Evolutionary conservation across 2,888 invertebrate species (phyloP).

Genomic region (Leucophenga maculata): DNA sequence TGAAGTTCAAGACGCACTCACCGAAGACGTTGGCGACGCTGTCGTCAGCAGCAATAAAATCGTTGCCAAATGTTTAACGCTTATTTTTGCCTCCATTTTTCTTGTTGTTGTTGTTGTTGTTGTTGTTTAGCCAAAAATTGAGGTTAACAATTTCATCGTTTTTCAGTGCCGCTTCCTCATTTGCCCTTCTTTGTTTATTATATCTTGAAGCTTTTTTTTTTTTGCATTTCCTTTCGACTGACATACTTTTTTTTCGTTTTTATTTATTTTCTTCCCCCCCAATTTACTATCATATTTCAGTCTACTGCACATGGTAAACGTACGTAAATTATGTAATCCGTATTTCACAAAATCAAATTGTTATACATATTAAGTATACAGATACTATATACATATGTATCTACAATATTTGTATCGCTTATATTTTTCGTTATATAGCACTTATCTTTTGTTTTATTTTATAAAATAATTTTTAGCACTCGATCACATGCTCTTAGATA

Average conservation of each 20-base stretch:
- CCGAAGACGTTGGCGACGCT: constrained; percentile 17
- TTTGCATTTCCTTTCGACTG: constrained; percentile 40
- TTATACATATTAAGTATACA: background rate
- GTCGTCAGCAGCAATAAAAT: constrained; percentile 50
- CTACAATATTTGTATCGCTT: too few relatives aligned
- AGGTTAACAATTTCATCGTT: constrained; percentile 49
- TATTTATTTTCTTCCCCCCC: constrained; percentile 57
- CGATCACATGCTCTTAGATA: constrained; percentile 48
- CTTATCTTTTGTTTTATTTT: constrained; percentile 8
- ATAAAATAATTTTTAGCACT: background rate
- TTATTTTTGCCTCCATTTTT: constrained; percentile 33
- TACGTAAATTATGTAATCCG: constrained; percentile 45
- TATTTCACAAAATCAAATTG: constrained; percentile 33
- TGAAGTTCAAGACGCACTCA: constrained; percentile 56
- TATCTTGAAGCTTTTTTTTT: constrained; percentile 27
- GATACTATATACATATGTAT: too few relatives aligned
- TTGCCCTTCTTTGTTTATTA: background rate
- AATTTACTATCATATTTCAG: constrained; percentile 32
- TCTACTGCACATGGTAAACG: constrained; percentile 45
- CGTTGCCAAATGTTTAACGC: constrained; percentile 52
- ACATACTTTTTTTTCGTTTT: constrained; percentile 45
- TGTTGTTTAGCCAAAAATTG: constrained; percentile 43
- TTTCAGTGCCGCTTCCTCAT: constrained; percentile 31
- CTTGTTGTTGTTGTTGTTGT: too few relatives aligned
- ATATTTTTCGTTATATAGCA: background rate